Conservation (phyloP, 35 echinoderm and acorn worm genomes). For the Ophiothrix spiculata region DNA sequence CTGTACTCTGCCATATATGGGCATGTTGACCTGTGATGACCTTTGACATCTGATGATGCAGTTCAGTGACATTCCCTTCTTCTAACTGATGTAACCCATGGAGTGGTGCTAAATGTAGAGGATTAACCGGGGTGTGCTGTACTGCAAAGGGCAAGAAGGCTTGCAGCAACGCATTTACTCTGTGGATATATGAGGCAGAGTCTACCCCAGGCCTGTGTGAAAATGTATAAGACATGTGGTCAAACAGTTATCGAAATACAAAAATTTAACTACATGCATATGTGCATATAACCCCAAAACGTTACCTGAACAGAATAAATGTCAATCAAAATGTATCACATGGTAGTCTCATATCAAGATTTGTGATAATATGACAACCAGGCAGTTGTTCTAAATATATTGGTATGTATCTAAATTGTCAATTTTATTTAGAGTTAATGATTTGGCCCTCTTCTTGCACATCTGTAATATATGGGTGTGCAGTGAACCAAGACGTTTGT, state of each 20-base stretch:
- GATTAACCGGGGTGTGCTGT: constrained; percentile 23
- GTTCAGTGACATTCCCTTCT: constrained; percentile 8
- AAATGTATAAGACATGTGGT: not conserved
- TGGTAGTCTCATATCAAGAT: too few relatives aligned
- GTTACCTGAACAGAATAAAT: too few relatives aligned
- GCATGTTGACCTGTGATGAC: constrained; percentile 4
- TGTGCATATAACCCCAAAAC: too few relatives aligned
- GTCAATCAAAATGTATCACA: too few relatives aligned
- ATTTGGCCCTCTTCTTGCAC: too few relatives aligned
- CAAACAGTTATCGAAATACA: not conserved
- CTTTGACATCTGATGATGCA: constrained; percentile 32
- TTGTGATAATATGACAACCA: too few relatives aligned
- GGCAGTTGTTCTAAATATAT: too few relatives aligned
- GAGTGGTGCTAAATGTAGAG: constrained; percentile 27
- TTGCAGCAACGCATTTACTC: not conserved
- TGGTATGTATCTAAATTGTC: too few relatives aligned
- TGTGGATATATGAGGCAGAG: not conserved
- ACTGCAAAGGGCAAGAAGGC: constrained; percentile 1
- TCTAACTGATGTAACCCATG: constrained; percentile 4
- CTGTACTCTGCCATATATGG: constrained; percentile 26
- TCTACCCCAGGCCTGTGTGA: not conserved
- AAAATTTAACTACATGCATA: too few relatives aligned
- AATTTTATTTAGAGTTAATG: too few relatives aligned
- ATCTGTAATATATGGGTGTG: too few relatives aligned
- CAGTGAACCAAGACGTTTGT: too few relatives aligned